phyloP scores from a whole-genome alignment of 2,888 invertebrate species.

The Brachyptera risi region DNA sequence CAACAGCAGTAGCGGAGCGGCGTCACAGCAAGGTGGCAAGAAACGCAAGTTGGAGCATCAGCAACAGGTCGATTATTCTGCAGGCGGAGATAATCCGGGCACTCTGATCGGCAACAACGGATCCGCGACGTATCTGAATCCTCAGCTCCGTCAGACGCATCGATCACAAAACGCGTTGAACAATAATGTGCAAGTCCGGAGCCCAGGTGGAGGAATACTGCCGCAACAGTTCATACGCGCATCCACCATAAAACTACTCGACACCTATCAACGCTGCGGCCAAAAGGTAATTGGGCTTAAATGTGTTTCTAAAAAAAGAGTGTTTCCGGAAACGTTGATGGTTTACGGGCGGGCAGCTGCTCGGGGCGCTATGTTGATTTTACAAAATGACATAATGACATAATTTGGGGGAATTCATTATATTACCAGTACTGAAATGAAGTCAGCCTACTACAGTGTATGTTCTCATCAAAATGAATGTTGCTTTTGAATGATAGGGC shows the following conservation, averaged over 20 bases:
- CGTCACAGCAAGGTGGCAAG: conserved; percentile 42
- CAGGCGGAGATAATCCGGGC: conserved; percentile 39
- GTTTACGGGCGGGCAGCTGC: too few species aligned
- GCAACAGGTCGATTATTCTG: conserved; percentile 30
- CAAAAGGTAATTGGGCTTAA: too few species aligned
- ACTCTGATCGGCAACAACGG: conserved; percentile 28
- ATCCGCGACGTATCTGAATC: conserved; percentile 21
- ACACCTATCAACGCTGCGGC: conserved; percentile 63
- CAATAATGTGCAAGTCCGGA: conserved; percentile 35
- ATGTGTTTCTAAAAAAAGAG: too few species aligned
- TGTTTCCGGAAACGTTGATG: too few species aligned
- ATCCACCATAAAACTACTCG: conserved; percentile 63
- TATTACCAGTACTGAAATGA: too few species aligned
- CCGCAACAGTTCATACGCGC: conserved; percentile 60
- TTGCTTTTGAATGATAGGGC: too few species aligned
- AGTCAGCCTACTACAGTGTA: too few species aligned
- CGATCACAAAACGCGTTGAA: conserved; percentile 24
- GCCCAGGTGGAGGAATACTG: conserved; percentile 43
- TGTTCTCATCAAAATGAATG: too few species aligned
- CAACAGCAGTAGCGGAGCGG: conserved; percentile 43
- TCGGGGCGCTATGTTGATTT: too few species aligned
- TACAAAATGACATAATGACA: too few species aligned
- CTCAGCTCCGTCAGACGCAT: conserved; percentile 27
- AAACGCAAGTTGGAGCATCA: conserved; percentile 42
- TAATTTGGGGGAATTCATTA: too few species aligned